phyloP scores from a whole-genome alignment of 2,888 invertebrate genomes.

The Meta bourneti region DNA sequence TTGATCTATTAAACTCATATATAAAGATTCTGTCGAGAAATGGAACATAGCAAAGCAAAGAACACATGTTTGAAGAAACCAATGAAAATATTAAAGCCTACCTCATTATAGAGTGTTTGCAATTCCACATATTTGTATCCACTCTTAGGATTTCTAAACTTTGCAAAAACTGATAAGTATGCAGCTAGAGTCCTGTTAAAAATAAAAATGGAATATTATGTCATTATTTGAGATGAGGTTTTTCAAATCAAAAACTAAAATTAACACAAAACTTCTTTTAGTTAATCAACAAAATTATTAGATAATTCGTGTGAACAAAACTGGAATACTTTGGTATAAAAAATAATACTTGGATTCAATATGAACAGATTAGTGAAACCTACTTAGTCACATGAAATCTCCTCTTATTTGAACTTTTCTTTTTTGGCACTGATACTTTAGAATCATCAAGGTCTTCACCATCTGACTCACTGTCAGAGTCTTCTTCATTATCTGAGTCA shows the following conservation, averaged over 20 bases:
- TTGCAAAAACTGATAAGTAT: constrained; percentile 88
- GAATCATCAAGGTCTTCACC: constrained; percentile 82
- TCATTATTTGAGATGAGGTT: too few species aligned
- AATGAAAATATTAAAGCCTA: constrained; percentile 19
- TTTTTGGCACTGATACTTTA: constrained; percentile 61
- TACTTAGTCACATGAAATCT: constrained; percentile 57
- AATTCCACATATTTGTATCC: constrained; percentile 89
- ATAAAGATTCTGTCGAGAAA: not conserved
- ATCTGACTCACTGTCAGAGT: constrained; percentile 82
- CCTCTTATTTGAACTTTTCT: constrained; percentile 23
- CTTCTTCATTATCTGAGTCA: constrained; percentile 8
- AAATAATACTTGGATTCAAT: too few species aligned
- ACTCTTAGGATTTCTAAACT: constrained; percentile 90
- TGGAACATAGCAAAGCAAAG: not conserved
- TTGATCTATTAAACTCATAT: not conserved
- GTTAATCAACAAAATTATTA: too few species aligned
- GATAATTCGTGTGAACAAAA: too few species aligned
- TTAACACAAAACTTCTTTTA: too few species aligned
- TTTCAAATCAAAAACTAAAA: too few species aligned
- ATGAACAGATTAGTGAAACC: not conserved
- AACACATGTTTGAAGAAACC: not conserved
- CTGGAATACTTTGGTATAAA: too few species aligned
- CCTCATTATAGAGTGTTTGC: constrained; percentile 82
- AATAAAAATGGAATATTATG: not conserved
- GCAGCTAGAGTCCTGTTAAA: constrained; percentile 83